These are phyloP conservation scores for Calidris pugnax DNA, from an alignment of 2,113 vertebrate genomes.

Conservation along the genomic window DNA sequence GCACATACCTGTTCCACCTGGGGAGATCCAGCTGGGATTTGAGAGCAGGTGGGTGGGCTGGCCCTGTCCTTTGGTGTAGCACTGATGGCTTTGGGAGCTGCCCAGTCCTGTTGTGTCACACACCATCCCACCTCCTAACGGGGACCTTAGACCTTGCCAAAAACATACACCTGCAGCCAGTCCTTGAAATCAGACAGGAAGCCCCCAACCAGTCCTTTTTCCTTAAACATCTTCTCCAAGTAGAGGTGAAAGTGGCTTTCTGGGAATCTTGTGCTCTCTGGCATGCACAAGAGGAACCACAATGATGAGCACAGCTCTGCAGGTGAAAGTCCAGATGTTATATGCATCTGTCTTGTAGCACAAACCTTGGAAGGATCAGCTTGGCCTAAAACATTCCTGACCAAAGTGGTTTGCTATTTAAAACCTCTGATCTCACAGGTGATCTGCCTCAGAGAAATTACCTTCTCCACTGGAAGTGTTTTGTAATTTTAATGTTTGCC, in stretches of 20 bases:
- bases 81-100: neutral
- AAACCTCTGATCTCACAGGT: neutral
- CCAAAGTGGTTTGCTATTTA: neutral
- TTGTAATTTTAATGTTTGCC: neutral
- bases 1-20: neutral
- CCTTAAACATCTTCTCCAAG: neutral
- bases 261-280: neutral
- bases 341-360: neutral
- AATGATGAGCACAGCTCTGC: accelerated
- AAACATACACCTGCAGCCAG: neutral
- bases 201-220: accelerated
- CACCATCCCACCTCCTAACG: accelerated
- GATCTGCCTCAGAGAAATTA: neutral
- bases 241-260: neutral
- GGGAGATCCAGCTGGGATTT: neutral
- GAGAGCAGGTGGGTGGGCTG: neutral
- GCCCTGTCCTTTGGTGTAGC: neutral
- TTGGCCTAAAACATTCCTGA: neutral
- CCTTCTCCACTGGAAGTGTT: neutral
- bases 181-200: neutral
- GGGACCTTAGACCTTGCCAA: neutral
- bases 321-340: neutral
- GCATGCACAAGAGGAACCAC: neutral
- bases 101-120: neutral
- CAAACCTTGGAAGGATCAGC: neutral